Base-by-base conservation (phyloP, 92 coral and sea anemone genomes). In the Palythoa heliodiscus region DNA sequence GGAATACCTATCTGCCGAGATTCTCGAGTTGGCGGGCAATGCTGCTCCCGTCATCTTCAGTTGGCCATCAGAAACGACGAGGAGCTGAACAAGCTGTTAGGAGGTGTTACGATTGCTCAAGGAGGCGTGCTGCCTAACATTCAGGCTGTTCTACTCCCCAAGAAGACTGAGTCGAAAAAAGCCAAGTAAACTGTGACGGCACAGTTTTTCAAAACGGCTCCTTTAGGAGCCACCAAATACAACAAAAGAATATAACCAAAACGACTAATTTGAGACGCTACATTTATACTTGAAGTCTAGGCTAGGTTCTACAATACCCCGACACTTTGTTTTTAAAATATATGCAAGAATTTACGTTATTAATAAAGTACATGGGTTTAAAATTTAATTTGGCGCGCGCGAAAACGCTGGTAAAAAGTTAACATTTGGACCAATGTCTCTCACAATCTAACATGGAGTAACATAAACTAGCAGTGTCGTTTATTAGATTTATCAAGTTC, bases 221-320 rank as follows among this genome's bases (percentile, higher is more conserved):
- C 87, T 91, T 91, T 91, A 88, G 93, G 93, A 91, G 93, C 93
- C 93, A 85, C 93, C 92, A 91, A 79, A 91, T 88, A 61, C 37
- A 8, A 29, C 73, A 69, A 69, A 69, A 29, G 73, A 29, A 69
- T 0, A 14, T 14, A 58, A 58, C 17, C 17, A 58, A 29, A 29
- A 58, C 64, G 19, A 19, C 64, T 58, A 29, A 29, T 29, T 29
- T 29, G 35, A 29, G 35, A 29, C 35, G 35, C 1, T 29, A 29
- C 1, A 29, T 29, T 29, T 29, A 29, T 0, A 29, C 35, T 29
- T 29, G 35, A 29, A 29, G 35, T 29, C 0, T 29, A 29, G 35
- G 35, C 35, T 29, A 29, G 35, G 1, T 29, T 29, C 1, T 29
- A 29, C 35, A 29, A 29, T 29, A 29, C 35, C 35, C 35, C 0